phyloP scores from a whole-genome alignment of 2,888 invertebrate species.

The Oasisia sp. region DNA sequence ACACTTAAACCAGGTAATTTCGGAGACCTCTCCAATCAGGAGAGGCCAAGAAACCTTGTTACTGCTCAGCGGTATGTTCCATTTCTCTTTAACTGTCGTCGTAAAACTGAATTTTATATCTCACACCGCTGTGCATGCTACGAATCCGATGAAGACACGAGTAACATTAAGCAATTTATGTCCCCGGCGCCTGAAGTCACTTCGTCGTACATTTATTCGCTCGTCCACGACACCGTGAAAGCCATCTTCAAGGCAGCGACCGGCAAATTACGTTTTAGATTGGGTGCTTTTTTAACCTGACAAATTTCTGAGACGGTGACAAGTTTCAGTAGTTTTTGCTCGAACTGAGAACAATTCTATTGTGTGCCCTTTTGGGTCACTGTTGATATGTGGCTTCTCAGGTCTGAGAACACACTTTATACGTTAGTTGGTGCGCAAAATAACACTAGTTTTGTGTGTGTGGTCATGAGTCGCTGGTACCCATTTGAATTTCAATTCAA shows the following conservation, averaged over 20 bases:
- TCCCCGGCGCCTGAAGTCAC: not conserved
- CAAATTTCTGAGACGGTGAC: not conserved
- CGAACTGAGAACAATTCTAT: not conserved
- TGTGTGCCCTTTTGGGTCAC: not conserved
- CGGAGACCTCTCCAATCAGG: too few relatives aligned
- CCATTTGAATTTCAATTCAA: constrained; percentile 5
- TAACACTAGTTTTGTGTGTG: not conserved
- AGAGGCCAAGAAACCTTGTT: not conserved
- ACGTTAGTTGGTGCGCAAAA: not conserved
- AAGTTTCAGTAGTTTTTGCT: not conserved
- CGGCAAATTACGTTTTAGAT: not conserved
- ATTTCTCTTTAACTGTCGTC: not conserved
- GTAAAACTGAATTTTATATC: not conserved
- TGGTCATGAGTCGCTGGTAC: not conserved
- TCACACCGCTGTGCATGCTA: not conserved
- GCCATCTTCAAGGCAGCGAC: not conserved
- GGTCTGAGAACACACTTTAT: not conserved
- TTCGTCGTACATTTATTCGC: not conserved
- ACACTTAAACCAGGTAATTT: too few relatives aligned
- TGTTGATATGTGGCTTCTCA: not conserved
- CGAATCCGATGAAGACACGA: not conserved
- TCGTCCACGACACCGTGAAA: not conserved
- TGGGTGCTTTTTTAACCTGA: not conserved
- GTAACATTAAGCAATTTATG: not conserved
- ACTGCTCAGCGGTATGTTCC: not conserved